A percentile compares a stretch with the other conserved stretches of the same genome.
Evolutionary conservation across 2,888 invertebrate species (phyloP).

Genomic region (Beris chalybata): DNA sequence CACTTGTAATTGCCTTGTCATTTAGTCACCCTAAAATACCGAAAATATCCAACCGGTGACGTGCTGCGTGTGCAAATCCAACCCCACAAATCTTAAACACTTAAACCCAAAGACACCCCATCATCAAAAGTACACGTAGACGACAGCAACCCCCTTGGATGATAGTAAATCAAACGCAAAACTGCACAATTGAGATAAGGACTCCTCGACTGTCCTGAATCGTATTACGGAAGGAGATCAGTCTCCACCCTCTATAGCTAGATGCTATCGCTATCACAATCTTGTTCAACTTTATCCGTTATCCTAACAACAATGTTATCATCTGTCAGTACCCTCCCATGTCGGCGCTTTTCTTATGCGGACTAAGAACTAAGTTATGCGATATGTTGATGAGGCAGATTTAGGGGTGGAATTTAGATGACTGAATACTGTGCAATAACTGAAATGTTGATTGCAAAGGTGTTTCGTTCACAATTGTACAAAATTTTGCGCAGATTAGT

Average conservation of each 20-base stretch:
- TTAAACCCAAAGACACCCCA: slow-evolving; percentile 17
- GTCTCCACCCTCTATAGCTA: slow-evolving; percentile 7
- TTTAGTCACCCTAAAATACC: slow-evolving; percentile 18
- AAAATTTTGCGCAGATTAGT: too few relatives aligned
- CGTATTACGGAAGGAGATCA: background rate
- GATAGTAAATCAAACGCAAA: slow-evolving; percentile 38
- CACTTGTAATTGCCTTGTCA: slow-evolving; percentile 35
- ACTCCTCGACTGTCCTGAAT: slow-evolving; percentile 18
- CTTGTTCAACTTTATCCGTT: slow-evolving; percentile 39
- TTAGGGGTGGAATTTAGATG: too few relatives aligned
- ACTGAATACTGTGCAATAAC: too few relatives aligned
- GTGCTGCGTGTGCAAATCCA: slow-evolving; percentile 33
- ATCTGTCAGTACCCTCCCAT: slow-evolving; percentile 22
- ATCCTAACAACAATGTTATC: slow-evolving; percentile 35
- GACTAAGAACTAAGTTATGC: slow-evolving; percentile 14
- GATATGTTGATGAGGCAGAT: slow-evolving; percentile 12
- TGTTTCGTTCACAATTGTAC: too few relatives aligned
- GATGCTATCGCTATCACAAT: slow-evolving; percentile 35
- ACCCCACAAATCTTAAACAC: slow-evolving; percentile 27
- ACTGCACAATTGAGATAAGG: slow-evolving; percentile 40
- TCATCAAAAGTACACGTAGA: slow-evolving; percentile 18
- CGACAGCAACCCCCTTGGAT: slow-evolving; percentile 16
- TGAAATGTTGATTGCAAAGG: too few relatives aligned
- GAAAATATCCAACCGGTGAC: slow-evolving; percentile 5
- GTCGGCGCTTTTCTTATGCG: background rate